Conservation (phyloP, 2,113 vertebrate species). For the Enhydra lutris region DNA sequence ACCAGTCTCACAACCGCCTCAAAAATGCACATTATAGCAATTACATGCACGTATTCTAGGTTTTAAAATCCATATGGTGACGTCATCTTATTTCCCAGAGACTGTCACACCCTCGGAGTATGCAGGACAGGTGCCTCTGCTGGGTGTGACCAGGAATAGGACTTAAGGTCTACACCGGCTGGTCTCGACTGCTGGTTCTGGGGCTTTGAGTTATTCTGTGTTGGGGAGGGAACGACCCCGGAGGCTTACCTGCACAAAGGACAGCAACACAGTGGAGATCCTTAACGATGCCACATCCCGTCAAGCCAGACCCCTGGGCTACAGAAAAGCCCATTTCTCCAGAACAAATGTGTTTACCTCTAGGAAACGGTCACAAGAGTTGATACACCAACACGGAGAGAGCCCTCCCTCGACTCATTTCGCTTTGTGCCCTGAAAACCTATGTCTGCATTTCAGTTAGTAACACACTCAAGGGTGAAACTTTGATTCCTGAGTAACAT, state of each 20-base stretch:
- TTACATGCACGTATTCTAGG: slow-evolving; percentile 19
- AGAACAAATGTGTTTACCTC: background rate
- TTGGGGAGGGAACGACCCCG: background rate
- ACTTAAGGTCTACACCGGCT: background rate
- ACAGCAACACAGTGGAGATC: background rate
- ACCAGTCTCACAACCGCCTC: slow-evolving; percentile 55
- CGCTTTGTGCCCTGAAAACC: background rate
- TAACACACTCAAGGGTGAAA: background rate
- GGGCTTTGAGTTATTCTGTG: background rate
- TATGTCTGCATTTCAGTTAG: background rate
- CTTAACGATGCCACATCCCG: background rate
- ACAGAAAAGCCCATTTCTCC: background rate
- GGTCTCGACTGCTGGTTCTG: background rate
- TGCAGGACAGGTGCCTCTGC: background rate
- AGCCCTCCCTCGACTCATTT: background rate
- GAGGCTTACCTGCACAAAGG: background rate
- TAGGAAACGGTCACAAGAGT: background rate
- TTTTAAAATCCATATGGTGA: background rate
- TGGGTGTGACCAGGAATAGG: background rate
- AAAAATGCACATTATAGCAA: slow-evolving; percentile 38
- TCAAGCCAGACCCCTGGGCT: background rate
- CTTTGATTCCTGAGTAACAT: background rate
- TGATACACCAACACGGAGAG: background rate
- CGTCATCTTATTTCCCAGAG: background rate
- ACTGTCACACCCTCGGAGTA: background rate